Evolutionary conservation across 2,113 vertebrate genomes (phyloP), one percentile per base, ranked within the genome.

Genomic region (Oncorhynchus mykiss): DNA sequence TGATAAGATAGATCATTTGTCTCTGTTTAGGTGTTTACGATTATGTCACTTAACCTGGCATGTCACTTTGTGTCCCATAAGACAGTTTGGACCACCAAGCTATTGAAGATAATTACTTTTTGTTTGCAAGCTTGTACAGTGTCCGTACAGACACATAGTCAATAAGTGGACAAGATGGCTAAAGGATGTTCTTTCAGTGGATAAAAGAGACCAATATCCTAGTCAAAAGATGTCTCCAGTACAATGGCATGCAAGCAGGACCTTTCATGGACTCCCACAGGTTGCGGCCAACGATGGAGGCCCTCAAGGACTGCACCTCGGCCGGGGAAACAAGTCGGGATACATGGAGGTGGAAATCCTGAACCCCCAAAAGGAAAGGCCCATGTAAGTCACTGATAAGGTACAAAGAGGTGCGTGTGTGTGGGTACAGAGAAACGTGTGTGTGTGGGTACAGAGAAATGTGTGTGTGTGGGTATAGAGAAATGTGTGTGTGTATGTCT

Each of bases 271-370:
- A 69, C 72, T 94, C 1, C 92, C 94, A 1, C 90, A 91, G 82
- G 79, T 94, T 72, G 80, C 92, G 11, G 88, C 93, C 25, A 85
- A 90, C 60, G 85, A 91, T 25, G 90, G 18, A 45, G 31, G 93
- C 49, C 87, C 86, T 2, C 45, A 91, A 14, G 93, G 70, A 25
- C 48, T 64, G 1, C 83, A 87, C 13, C 67, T 60, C 1, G 70
- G 84, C 70, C 93, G 87, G 73, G 92, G 90, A 72, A 87, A 91
- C 73, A 94, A 93, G 81, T 45, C 85, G 29, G 79, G 77, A 3
- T 92, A 94, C 78, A 89, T 94, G 73, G 94, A 94, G 82, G 92
- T 95, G 75, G 94, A 95, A 89, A 92, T 95, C 75, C 86, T 95
- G 65, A 94, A 95, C 74, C 82, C 90, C 67, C 89, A 91, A 18